Percentiles rank a stretch among this genome's conserved stretches.
phyloP scores from a whole-genome alignment of 1,140 invertebrate genomes.

The Chionoecetes opilio region DNA sequence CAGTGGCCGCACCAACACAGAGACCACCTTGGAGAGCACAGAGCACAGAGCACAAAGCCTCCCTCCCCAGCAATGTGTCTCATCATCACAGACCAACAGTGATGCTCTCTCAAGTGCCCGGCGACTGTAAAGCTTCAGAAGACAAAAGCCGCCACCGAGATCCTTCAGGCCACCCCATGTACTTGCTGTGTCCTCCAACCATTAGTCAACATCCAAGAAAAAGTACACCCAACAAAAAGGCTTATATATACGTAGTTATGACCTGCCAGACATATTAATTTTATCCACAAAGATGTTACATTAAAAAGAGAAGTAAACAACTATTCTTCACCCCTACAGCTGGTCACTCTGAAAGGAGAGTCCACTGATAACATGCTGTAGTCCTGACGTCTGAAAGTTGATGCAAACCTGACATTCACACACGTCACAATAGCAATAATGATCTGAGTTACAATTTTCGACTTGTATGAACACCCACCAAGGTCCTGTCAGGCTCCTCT shows the following conservation, averaged over 20 bases:
- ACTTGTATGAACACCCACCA: too few relatives aligned
- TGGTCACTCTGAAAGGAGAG: neutral
- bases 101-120: conserved; percentile 57
- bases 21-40: conserved; percentile 55
- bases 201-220: conserved; percentile 20
- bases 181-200: neutral
- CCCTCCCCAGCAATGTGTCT: conserved; percentile 51
- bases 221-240: neutral
- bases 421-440: neutral
- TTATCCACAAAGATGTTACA: neutral
- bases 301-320: neutral
- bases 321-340: too few relatives aligned
- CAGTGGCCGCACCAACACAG: conserved; percentile 65
- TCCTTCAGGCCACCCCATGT: neutral
- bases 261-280: neutral
- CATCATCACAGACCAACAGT: conserved; percentile 68
- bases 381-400: neutral
- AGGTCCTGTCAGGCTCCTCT: too few relatives aligned
- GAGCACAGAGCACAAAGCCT: conserved; percentile 61
- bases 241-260: conserved; percentile 8
- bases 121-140: conserved; percentile 37
- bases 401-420: neutral
- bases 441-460: too few relatives aligned
- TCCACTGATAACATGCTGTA: neutral
- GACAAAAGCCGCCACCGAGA: neutral